Percentiles rank a stretch among this genome's conserved stretches.
Evolutionary conservation across 2,113 vertebrate species (phyloP).

Genomic region (Thamnophis sirtalis): DNA sequence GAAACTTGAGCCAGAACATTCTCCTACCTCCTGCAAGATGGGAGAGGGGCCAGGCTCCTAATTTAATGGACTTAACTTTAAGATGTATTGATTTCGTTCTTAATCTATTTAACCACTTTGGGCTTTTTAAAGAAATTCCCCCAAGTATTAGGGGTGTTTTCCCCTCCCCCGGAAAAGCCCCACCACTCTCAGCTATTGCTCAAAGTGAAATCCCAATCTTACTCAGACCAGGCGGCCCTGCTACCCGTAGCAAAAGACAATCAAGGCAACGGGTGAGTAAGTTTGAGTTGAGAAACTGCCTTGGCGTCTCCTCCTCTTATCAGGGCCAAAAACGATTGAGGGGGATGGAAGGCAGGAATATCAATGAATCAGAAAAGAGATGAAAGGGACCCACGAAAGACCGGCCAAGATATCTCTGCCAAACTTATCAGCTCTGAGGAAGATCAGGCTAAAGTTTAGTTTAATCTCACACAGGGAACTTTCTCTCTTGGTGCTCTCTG

Average conservation of each 20-base stretch:
- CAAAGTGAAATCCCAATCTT: neutral
- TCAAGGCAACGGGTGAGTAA: neutral
- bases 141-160: neutral
- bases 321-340: neutral
- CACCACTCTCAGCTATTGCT: neutral
- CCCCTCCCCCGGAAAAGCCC: neutral
- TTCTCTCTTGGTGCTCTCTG: too few relatives aligned
- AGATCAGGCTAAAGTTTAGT: neutral
- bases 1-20: neutral
- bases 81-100: neutral
- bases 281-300: neutral
- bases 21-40: neutral
- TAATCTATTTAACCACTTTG: neutral
- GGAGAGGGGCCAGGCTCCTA: neutral
- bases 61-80: neutral
- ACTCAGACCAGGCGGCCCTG: neutral
- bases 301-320: neutral
- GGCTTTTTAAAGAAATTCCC: neutral
- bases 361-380: neutral
- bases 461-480: neutral
- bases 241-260: neutral
- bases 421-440: neutral
- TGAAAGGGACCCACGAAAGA: neutral
- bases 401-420: neutral
- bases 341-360: neutral